Evolutionary conservation across 2,797 vertebrate species (phyloP).

Genomic region (Myoxocephalus aenaeus): DNA sequence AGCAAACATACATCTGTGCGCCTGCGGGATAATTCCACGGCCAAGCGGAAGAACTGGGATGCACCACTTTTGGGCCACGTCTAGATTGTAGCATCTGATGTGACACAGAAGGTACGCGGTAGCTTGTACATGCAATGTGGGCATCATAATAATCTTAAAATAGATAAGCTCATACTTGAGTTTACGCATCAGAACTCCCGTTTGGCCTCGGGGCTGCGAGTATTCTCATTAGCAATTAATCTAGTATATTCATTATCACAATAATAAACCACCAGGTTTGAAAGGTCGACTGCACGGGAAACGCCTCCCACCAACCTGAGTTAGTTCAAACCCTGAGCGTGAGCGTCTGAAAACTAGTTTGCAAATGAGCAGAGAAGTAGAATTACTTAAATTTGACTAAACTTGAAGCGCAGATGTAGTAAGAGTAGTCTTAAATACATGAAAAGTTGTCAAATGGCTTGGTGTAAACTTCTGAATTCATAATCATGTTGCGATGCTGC

Average conservation of each 20-base stretch:
- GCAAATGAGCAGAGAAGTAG: background rate
- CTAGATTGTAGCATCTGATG: no score
- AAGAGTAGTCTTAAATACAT: background rate
- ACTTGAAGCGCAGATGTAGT: background rate
- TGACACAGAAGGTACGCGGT: background rate
- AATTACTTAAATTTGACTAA: background rate
- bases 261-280: no score
- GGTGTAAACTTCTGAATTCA: constrained; percentile 5
- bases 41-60: background rate
- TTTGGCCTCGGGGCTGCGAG: background rate
- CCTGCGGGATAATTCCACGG: constrained; percentile 42
- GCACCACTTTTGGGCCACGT: no score
- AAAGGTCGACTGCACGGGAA: no score
- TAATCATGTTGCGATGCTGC: background rate
- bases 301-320: no score
- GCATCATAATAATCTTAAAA: no score
- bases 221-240: no score
- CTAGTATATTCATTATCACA: no score
- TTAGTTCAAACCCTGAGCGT: background rate
- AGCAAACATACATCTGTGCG: constrained; percentile 47
- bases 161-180: no score
- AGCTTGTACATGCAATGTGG: background rate
- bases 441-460: background rate
- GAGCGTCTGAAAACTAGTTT: background rate
- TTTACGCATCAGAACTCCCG: background rate